Percentiles rank a stretch among this genome's conserved stretches.
These are phyloP conservation scores for Carabus problematicus DNA, from an alignment of 2,888 invertebrate species.

Conservation along the genomic window DNA sequence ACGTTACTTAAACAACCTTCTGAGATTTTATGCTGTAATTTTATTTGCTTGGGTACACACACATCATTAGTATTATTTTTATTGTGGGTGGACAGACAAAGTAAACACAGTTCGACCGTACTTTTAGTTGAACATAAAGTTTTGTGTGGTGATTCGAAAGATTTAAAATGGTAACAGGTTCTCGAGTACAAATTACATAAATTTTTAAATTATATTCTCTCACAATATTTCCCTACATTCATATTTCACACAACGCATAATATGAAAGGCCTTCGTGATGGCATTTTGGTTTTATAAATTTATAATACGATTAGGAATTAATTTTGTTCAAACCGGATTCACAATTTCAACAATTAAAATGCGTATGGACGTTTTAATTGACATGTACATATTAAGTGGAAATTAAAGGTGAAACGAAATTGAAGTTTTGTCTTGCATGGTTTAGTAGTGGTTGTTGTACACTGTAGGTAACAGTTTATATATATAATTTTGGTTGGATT, in stretches of 20 bases:
- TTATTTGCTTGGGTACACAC: constrained; percentile 35
- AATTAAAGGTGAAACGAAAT: constrained; percentile 18
- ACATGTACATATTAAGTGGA: constrained; percentile 49
- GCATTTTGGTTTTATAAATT: constrained; percentile 39
- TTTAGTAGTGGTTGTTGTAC: constrained; percentile 4
- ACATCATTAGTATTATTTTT: constrained; percentile 17
- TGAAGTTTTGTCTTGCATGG: constrained; percentile 4
- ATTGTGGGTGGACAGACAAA: constrained; percentile 38
- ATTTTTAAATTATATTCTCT: constrained; percentile 37
- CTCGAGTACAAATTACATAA: constrained; percentile 37
- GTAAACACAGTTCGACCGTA: constrained; percentile 31
- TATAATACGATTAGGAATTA: constrained; percentile 41
- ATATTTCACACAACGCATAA: constrained; percentile 36
- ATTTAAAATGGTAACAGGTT: constrained; percentile 30
- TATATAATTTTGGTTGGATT: constrained; percentile 16
- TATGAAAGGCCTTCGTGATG: constrained; percentile 42
- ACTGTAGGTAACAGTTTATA: constrained; percentile 1
- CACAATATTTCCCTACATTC: constrained; percentile 35
- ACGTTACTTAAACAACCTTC: constrained; percentile 17
- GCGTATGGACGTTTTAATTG: constrained; percentile 56
- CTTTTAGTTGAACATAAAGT: constrained; percentile 30
- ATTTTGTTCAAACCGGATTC: constrained; percentile 41
- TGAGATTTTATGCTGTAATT: constrained; percentile 9
- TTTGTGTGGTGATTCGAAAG: constrained; percentile 37
- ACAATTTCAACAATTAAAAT: constrained; percentile 40